Evolutionary conservation across 2,113 vertebrate genomes (phyloP), one percentile per base, ranked within the genome.

Genomic region (Plotosus lineatus): DNA sequence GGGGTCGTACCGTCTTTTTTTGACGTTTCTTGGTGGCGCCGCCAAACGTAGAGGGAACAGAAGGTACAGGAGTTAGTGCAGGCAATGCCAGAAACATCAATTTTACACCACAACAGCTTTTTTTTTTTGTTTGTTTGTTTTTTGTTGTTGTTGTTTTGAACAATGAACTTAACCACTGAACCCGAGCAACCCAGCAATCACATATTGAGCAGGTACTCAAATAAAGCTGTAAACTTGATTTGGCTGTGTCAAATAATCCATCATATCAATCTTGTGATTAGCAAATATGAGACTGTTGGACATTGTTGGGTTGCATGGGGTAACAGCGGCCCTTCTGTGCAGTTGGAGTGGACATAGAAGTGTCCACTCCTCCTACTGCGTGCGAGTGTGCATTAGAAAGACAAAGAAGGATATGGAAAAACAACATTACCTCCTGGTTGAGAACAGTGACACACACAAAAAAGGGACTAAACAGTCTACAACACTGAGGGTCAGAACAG

Each of bases 1-100:
- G 87, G 97, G 96, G 89, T 99, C 97, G n/a, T 98, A 98, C 79
- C 97, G 95, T 90, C 97, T 92, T 92, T 99, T 99, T 95, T 98
- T 99, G 94, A 99, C 97, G 93, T 98, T 99, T 98, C 97, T 98
- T 98, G 87, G 79, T 56, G 81, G 73, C 83, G 88, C 79, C 82
- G 68, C 36, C 87, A 89, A 88, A 87, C 92, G 83, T 87, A 86
- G 85, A 91, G 31, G 83, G 42, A 88, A 92, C 90, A 93, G 84
- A 91, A 87, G 77, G 92, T 86, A 91, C 38, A 90, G 63, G 28
- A 73, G 78, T 87, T 85, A 87, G 85, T 85, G 69, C 38, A 78
- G 75, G 83, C 80, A 85, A 82, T 71, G 78, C 48, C 53, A 81
- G 44, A 79, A 72, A 36, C 17, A 78, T 77, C 38, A 10, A 74